Evolutionary conservation across 1,140 invertebrate genomes (phyloP).

Genomic region (Bombus waltoni): DNA sequence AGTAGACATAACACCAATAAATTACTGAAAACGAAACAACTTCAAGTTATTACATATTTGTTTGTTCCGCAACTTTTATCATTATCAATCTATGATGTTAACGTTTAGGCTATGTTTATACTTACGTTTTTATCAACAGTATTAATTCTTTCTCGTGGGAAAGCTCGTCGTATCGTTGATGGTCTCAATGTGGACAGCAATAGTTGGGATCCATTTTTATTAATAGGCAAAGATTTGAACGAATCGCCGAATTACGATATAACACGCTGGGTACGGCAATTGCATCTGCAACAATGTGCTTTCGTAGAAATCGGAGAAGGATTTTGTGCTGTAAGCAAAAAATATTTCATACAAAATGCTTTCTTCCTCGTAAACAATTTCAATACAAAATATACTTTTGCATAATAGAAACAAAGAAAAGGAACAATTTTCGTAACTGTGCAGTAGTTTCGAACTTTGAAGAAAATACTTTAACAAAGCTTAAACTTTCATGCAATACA

Average conservation of each 20-base stretch:
- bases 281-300: slow-evolving; percentile 60
- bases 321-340: slow-evolving; percentile 61
- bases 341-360: background rate
- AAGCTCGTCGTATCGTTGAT: slow-evolving; percentile 31
- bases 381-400: background rate
- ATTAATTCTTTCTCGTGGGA: slow-evolving; percentile 50
- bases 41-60: slow-evolving; percentile 25
- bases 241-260: slow-evolving; percentile 57
- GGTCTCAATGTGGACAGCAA: background rate
- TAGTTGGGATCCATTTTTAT: slow-evolving; percentile 41
- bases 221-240: slow-evolving; percentile 38
- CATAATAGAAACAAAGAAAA: background rate
- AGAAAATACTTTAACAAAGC: background rate
- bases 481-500: slow-evolving; percentile 1
- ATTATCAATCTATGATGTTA: slow-evolving; percentile 54
- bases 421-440: background rate
- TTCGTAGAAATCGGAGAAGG: slow-evolving; percentile 62
- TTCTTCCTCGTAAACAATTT: background rate
- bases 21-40: background rate
- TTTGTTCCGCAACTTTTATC: slow-evolving; percentile 28
- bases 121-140: slow-evolving; percentile 52
- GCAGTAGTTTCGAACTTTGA: background rate
- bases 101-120: slow-evolving; percentile 67
- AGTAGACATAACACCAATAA: background rate
- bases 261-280: slow-evolving; percentile 42